Evolutionary conservation across 2,113 vertebrate species (phyloP), one percentile per base, ranked within the genome.

Genomic region (Sebastes schlegelii): DNA sequence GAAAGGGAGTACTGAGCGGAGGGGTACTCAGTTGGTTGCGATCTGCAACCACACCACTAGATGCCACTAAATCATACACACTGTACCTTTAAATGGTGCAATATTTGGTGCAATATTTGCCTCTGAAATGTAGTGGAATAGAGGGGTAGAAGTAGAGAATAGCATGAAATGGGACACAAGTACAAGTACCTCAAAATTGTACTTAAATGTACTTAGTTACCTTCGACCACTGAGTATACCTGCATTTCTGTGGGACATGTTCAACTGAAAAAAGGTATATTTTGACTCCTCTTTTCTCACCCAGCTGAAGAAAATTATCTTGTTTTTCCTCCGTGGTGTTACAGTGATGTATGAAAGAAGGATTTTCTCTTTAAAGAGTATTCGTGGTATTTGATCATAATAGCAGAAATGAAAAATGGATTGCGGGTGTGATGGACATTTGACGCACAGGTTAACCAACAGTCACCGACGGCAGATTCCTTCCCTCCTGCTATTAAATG

Each of bases 401-500:
- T 21, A 26, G 11, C 23, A 63, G 42, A 51, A 5, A 80, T 77
- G 9, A 52, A 48, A 67, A 76, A 65, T 63, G 40, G 16, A 66
- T 23, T 5, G 17, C 40, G 13, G n/a, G 23, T 67, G 17, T 48
- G 34, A 72, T 23, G 6, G 76, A 21, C 21, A 51, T 49, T 26
- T 21, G 40, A 58, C 21, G 5, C 10, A 16, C 10, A 16, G 4
- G 21, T 72, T 67, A 60, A 52, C 21, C 34, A 42, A 2, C 8
- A 54, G 43, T 57, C 52, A 34, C 7, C 8, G 7, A 40, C 14
- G 48, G 21, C 54, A 46, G 23, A 68, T 55, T 48, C 9, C 6
- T 62, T 26, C 23, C 23, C 13, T 54, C 12, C 19, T 16, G 43
- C 51, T 21, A 60, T 55, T 46, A 48, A 51, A 75, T 12, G 17